These are phyloP conservation scores for Gisinianus flammeolus DNA, from an alignment of 2,888 invertebrate species.

Conservation along the genomic window DNA sequence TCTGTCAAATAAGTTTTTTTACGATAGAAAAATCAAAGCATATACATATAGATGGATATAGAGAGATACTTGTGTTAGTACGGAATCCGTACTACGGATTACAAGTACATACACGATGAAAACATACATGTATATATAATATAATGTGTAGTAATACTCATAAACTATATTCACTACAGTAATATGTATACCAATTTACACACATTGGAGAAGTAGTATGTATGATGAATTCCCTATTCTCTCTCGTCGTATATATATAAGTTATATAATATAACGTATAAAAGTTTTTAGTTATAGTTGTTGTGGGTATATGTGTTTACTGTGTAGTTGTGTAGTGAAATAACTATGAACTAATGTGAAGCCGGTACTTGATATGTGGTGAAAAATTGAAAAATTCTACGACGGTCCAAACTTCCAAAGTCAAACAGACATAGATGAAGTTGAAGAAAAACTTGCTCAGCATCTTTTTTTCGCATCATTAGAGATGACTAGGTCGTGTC, in stretches of 20 bases:
- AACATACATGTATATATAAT: too few relatives aligned
- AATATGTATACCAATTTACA: too few relatives aligned
- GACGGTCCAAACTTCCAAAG: background rate
- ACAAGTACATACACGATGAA: too few relatives aligned
- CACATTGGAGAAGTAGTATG: background rate
- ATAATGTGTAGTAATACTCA: too few relatives aligned
- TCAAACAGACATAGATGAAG: background rate
- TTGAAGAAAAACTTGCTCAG: slow-evolving; percentile 43
- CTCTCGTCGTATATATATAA: background rate
- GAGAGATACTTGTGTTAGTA: background rate
- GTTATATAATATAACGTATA: too few relatives aligned
- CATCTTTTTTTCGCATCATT: slow-evolving; percentile 45
- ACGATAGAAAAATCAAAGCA: too few relatives aligned
- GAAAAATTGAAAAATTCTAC: background rate
- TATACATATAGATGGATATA: background rate
- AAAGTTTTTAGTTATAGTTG: too few relatives aligned
- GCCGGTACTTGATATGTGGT: background rate
- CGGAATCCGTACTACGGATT: too few relatives aligned
- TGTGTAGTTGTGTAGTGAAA: background rate
- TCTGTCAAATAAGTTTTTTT: background rate
- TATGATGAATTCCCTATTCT: background rate
- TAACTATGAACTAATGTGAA: background rate
- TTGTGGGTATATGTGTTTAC: background rate
- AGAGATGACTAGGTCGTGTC: slow-evolving; percentile 43
- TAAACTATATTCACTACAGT: too few relatives aligned